Evolutionary conservation across 2,888 invertebrate genomes (phyloP), one percentile per base, ranked within the genome.

Genomic region (Villa cingulata): DNA sequence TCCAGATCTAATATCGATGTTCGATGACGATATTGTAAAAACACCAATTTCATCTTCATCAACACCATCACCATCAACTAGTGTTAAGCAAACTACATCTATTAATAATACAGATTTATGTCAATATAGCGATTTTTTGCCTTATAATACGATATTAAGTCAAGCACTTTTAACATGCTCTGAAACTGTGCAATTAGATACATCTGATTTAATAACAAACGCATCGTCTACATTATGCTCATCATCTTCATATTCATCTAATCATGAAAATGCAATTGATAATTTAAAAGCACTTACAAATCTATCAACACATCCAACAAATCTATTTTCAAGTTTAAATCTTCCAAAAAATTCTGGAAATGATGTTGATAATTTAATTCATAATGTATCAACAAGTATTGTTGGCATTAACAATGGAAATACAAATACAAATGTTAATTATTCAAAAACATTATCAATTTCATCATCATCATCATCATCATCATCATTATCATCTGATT

Each of bases 271-370:
- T 0, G 74, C 74, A 2, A 75, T 75, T 17, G 73, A 74, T 58
- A 74, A 70, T 17, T 62, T 75, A 1, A 72, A 74, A 49, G 75
- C 75, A 0, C 56, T 75, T 37, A 73, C 74, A 0, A 74, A 61
- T 72, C 1, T 58, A 68, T 51, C 72, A 64, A 52, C 58, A 37
- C 72, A 73, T 4, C 71, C 70, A 38, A 68, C 71, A 0, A 74
- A 72, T 0, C 73, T 75, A 59, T 59, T 75, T 27, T 72, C 72
- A 1, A 73, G 72, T 55, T 72, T 75, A 54, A 72, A 56, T 46
- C 52, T 56, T 16, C 53, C 58, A 17, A 54, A 52, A 27, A 51
- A 49, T 19, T 48, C 46, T 23, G 41, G 37, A 4, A 34, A 42
- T n/a, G 55, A 54, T 45, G 53, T 52, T n/a, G 50, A 53, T 19